Conservation (phyloP, 2,888 invertebrate genomes). For the Nemotelus pantherinus region DNA sequence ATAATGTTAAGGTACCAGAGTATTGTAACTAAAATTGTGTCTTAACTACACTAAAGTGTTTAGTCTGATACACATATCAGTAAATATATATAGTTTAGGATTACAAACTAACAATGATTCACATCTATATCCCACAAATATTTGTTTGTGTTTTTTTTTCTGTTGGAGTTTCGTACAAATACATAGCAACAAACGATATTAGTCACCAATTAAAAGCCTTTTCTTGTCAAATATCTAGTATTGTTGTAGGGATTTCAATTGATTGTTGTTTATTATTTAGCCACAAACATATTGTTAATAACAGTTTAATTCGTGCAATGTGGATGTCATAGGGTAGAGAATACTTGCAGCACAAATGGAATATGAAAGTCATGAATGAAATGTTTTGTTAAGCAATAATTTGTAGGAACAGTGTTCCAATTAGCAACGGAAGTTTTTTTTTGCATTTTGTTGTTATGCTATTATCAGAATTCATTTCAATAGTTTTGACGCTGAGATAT, state of each 20-base stretch:
- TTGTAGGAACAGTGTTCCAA: background rate
- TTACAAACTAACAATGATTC: background rate
- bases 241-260: background rate
- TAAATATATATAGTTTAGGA: background rate
- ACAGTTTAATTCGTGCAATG: constrained; percentile 37
- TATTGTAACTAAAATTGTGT: background rate
- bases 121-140: too few relatives aligned
- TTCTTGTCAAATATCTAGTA: constrained; percentile 3
- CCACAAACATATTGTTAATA: constrained; percentile 40
- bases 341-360: constrained; percentile 19
- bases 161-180: constrained; percentile 7
- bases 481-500: too few relatives aligned
- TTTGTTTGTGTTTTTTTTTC: background rate
- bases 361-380: background rate
- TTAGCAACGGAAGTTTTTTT: too few relatives aligned
- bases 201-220: constrained; percentile 35
- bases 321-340: constrained; percentile 33
- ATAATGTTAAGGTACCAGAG: background rate
- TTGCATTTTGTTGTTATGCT: too few relatives aligned
- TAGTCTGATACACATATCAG: background rate
- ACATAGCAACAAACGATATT: constrained; percentile 40
- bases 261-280: constrained; percentile 5
- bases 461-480: too few relatives aligned
- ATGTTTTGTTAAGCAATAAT: background rate
- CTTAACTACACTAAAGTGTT: background rate